Percentiles rank a stretch among this genome's conserved stretches.
phyloP scores from a whole-genome alignment of 2,888 invertebrate genomes.

The Drosophila parthenogenetica region DNA sequence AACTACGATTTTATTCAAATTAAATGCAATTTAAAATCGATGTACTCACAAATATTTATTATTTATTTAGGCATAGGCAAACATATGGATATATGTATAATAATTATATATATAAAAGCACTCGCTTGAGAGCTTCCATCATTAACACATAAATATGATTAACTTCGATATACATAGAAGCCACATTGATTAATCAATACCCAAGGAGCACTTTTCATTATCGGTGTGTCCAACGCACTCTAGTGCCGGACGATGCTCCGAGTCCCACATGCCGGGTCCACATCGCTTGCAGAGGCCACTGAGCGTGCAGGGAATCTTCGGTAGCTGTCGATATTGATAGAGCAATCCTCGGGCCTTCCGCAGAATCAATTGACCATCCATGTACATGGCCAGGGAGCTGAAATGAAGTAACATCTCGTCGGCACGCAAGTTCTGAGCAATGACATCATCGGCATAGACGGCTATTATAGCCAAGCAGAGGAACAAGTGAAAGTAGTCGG shows the following conservation, averaged over 20 bases:
- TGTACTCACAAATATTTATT: constrained; percentile 14
- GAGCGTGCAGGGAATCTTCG: constrained; percentile 95
- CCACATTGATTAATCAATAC: constrained; percentile 81
- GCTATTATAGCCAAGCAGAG: constrained; percentile 96
- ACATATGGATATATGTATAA: constrained; percentile 23
- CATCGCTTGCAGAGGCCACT: constrained; percentile 94
- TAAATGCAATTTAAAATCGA: constrained; percentile 18
- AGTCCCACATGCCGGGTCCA: constrained; percentile 98
- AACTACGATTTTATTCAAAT: constrained; percentile 55
- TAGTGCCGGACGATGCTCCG: constrained; percentile 94
- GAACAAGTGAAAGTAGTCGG: constrained; percentile 98
- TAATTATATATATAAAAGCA: constrained; percentile 51
- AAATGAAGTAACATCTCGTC: constrained; percentile 98
- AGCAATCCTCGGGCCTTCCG: constrained; percentile 96
- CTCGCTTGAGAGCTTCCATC: constrained; percentile 52
- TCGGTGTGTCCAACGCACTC: constrained; percentile 92
- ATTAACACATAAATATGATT: constrained; percentile 45
- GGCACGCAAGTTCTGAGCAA: constrained; percentile 95
- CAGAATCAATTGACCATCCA: constrained; percentile 96
- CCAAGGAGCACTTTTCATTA: constrained; percentile 86
- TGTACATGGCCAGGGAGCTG: constrained; percentile 98
- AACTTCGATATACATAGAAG: constrained; percentile 49
- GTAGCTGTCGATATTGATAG: constrained; percentile 94
- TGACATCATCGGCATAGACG: constrained; percentile 96
- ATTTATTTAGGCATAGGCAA: constrained; percentile 45